phyloP scores from a whole-genome alignment of 1,140 invertebrate genomes.

The Conus ventricosus region DNA sequence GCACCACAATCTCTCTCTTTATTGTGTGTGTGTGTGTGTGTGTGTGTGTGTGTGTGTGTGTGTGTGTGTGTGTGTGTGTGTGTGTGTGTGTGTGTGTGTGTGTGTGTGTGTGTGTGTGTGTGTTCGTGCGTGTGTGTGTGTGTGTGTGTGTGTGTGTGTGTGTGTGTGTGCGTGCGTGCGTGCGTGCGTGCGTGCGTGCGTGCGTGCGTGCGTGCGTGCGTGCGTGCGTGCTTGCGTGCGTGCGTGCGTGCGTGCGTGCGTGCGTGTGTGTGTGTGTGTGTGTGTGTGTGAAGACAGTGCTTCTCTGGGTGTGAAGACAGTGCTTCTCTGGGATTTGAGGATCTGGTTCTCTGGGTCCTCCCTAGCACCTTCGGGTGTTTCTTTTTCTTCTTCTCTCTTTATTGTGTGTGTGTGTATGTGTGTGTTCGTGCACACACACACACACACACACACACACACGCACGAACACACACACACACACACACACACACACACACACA shows the following conservation, averaged over 20 bases:
- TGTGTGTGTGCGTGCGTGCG: no score
- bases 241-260: not conserved
- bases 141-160: no score
- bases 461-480: no score
- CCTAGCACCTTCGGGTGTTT: no score
- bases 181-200: not conserved
- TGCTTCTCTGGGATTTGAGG: not conserved
- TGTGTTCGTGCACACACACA: no score
- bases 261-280: constrained; percentile 15
- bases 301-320: not conserved
- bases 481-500: no score
- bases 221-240: not conserved
- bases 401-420: no score
- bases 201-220: not conserved
- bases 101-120: no score
- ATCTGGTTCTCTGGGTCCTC: not conserved
- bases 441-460: no score
- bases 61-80: not conserved
- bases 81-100: not conserved
- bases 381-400: no score
- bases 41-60: not conserved
- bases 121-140: no score
- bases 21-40: not conserved
- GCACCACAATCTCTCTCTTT: not conserved
- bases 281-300: not conserved